A percentile compares a stretch with the other conserved stretches of the same genome.
These are phyloP conservation scores for Drosophila meridionalis DNA, from an alignment of 2,888 invertebrate species.

Conservation along the genomic window DNA sequence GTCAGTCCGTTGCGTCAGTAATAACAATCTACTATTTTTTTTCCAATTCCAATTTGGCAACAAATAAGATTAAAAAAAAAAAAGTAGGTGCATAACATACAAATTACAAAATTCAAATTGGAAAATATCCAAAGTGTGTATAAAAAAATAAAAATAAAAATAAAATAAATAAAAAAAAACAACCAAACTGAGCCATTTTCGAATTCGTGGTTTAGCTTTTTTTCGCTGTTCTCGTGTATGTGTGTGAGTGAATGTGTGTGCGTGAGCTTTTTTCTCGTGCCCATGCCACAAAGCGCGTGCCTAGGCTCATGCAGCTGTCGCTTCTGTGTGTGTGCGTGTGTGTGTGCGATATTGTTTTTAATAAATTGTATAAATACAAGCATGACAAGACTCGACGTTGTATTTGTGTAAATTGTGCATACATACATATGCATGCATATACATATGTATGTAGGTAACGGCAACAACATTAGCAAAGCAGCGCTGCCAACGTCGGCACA, in stretches of 20 bases:
- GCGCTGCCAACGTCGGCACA: constrained; percentile 15
- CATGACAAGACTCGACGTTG: constrained; percentile 19
- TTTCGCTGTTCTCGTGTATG: constrained; percentile 24
- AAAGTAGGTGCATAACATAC: constrained; percentile 50
- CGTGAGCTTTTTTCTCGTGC: constrained; percentile 44
- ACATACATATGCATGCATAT: not conserved
- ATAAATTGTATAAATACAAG: constrained; percentile 38
- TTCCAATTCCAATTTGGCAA: constrained; percentile 28
- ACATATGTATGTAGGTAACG: constrained; percentile 16
- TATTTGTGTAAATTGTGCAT: constrained; percentile 1
- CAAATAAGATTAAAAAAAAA: constrained; percentile 14
- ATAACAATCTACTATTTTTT: constrained; percentile 43
- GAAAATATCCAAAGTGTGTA: not conserved
- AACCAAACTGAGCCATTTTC: constrained; percentile 32
- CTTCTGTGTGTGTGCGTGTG: constrained; percentile 19
- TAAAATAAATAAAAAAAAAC: not conserved
- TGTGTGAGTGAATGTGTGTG: constrained; percentile 21
- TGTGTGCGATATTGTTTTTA: constrained; percentile 49
- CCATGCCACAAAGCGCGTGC: constrained; percentile 58
- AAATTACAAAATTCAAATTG: not conserved
- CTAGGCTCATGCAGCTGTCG: constrained; percentile 55
- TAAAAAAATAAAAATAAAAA: constrained; percentile 1
- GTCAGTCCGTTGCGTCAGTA: constrained; percentile 74
- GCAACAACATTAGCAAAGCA: constrained; percentile 32
- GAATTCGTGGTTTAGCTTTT: constrained; percentile 27